These are phyloP conservation scores for Lithophane socia DNA, from an alignment of 2,888 invertebrate species.

Conservation along the genomic window DNA sequence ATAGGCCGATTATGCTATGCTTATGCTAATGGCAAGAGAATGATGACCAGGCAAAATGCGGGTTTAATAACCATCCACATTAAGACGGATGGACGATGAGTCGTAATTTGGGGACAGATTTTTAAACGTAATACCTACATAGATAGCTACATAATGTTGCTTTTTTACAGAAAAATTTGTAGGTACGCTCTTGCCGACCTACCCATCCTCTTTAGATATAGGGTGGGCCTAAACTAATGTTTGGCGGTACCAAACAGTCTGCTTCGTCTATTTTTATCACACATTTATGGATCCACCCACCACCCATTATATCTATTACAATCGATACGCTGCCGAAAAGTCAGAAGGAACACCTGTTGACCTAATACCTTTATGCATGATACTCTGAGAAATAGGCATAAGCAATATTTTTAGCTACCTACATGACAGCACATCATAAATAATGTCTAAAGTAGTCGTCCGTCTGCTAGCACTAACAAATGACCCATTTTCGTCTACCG, in stretches of 20 bases:
- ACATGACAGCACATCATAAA: conserved; percentile 32
- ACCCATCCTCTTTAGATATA: background rate
- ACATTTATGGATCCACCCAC: conserved; percentile 9
- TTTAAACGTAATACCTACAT: too few relatives aligned
- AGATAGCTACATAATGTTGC: background rate
- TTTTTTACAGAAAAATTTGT: too few relatives aligned
- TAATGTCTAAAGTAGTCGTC: conserved; percentile 7
- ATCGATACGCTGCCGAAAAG: conserved; percentile 1
- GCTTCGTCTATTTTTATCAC: conserved; percentile 20
- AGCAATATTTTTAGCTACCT: conserved; percentile 37
- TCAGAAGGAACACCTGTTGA: background rate
- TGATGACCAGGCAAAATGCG: too few relatives aligned
- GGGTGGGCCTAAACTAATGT: conserved; percentile 19
- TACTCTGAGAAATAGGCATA: background rate
- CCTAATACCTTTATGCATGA: background rate
- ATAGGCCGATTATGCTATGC: too few relatives aligned
- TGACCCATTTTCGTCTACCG: conserved; percentile 25
- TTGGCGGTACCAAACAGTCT: conserved; percentile 5
- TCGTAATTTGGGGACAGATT: too few relatives aligned
- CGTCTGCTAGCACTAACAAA: conserved; percentile 15
- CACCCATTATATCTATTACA: conserved; percentile 4
- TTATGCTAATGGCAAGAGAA: too few relatives aligned
- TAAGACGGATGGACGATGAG: too few relatives aligned
- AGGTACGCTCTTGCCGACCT: background rate
- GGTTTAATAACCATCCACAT: too few relatives aligned